Percentiles rank a stretch among this genome's conserved stretches.
Evolutionary conservation across 2,888 invertebrate species (phyloP).

Genomic region (Vanessa cardui): DNA sequence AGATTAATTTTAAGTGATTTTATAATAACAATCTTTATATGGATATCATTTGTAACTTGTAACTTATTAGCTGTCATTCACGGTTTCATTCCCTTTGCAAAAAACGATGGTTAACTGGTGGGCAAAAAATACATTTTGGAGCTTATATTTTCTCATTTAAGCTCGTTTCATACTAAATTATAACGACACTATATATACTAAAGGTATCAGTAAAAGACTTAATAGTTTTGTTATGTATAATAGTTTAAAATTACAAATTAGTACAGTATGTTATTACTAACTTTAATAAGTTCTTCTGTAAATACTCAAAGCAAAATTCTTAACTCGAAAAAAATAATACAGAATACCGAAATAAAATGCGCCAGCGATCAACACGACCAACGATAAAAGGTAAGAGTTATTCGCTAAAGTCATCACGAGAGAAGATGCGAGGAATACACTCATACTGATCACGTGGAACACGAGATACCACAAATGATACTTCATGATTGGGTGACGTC

Average conservation of each 20-base stretch:
- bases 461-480: conserved; percentile 60
- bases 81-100: too few species aligned
- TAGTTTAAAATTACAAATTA: background rate
- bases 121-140: too few species aligned
- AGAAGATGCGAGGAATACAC: conserved; percentile 51
- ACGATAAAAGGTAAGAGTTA: conserved; percentile 46
- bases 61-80: too few species aligned
- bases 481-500: conserved; percentile 51
- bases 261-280: background rate
- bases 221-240: too few species aligned
- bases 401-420: conserved; percentile 54
- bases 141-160: too few species aligned
- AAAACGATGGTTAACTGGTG: too few species aligned
- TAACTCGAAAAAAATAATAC: conserved; percentile 49
- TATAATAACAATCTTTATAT: too few species aligned
- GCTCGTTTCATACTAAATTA: too few species aligned
- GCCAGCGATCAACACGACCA: conserved; percentile 46
- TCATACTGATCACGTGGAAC: conserved; percentile 57
- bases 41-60: too few species aligned
- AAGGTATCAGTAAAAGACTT: too few species aligned
- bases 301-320: conserved; percentile 37
- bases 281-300: conserved; percentile 21
- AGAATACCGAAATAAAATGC: conserved; percentile 52
- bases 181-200: too few species aligned
- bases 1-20: background rate